These are phyloP conservation scores for Arizona elegans DNA, from an alignment of 2,113 vertebrate species.

Conservation along the genomic window DNA sequence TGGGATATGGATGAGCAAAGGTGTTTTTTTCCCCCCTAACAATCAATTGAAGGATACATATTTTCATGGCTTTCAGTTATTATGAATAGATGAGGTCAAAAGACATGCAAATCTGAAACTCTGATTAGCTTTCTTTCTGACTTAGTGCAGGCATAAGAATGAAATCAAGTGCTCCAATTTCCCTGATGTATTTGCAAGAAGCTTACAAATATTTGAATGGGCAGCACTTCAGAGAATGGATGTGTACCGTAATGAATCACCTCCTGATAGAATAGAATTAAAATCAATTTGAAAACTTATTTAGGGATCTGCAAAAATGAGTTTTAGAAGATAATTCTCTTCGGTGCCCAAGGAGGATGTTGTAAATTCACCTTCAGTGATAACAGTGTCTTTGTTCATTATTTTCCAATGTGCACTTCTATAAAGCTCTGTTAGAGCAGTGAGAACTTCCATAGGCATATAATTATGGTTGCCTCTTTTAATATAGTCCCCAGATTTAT, in stretches of 20 bases:
- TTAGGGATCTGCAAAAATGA: constrained; percentile 35
- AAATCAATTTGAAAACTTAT: constrained; percentile 49
- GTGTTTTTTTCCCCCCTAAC: background rate
- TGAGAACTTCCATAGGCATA: background rate
- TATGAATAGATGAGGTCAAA: background rate
- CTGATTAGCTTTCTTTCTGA: background rate
- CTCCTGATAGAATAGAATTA: constrained; percentile 50
- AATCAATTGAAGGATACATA: background rate
- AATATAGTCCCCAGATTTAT: background rate
- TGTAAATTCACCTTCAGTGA: background rate
- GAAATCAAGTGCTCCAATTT: constrained; percentile 12
- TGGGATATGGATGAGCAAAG: background rate
- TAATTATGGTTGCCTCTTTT: background rate
- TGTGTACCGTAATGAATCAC: constrained; percentile 45
- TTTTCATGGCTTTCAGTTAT: background rate
- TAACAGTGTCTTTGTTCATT: constrained; percentile 2
- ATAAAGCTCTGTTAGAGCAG: background rate
- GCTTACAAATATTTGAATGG: constrained; percentile 58
- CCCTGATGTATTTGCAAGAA: constrained; percentile 39
- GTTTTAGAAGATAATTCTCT: constrained; percentile 7
- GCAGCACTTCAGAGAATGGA: constrained; percentile 15
- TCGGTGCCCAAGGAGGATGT: background rate
- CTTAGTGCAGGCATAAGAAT: constrained; percentile 1
- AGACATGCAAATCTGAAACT: constrained; percentile 12
- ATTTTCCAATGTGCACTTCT: background rate